Evolutionary conservation across 2,113 vertebrate genomes (phyloP).

Genomic region (Uropsilus gracilis): DNA sequence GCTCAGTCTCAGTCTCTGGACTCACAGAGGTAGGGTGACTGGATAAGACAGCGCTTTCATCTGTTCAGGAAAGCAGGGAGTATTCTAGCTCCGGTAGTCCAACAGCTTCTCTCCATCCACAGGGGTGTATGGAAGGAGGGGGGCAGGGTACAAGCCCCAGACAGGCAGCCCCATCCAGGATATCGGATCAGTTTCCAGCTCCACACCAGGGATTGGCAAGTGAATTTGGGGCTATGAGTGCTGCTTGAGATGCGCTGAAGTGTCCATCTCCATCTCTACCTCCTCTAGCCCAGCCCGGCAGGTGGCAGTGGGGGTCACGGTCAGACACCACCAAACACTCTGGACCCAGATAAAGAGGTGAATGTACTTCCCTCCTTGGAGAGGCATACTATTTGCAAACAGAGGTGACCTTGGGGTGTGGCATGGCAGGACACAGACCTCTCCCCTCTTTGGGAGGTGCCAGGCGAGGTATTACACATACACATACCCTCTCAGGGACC

Average conservation of each 20-base stretch:
- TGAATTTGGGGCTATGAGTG: neutral
- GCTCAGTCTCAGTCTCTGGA: neutral
- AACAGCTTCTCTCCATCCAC: neutral
- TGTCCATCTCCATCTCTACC: neutral
- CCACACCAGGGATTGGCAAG: neutral
- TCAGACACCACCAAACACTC: too few relatives aligned
- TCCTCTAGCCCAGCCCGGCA: neutral
- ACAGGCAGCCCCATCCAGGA: neutral
- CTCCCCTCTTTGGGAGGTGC: neutral
- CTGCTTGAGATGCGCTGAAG: neutral
- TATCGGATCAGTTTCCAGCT: neutral
- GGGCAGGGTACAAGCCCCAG: neutral
- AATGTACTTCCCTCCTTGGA: neutral
- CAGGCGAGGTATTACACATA: neutral
- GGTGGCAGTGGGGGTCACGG: neutral
- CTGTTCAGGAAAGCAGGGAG: neutral
- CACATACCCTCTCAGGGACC: neutral
- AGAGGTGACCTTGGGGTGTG: neutral
- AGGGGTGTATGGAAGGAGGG: neutral
- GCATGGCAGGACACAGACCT: neutral
- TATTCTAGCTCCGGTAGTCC: neutral
- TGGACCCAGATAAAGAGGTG: neutral
- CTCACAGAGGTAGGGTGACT: neutral
- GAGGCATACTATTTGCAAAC: neutral
- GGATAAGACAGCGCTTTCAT: neutral